Evolutionary conservation across 1,140 invertebrate genomes (phyloP).

Genomic region (Sogatella furcifera): DNA sequence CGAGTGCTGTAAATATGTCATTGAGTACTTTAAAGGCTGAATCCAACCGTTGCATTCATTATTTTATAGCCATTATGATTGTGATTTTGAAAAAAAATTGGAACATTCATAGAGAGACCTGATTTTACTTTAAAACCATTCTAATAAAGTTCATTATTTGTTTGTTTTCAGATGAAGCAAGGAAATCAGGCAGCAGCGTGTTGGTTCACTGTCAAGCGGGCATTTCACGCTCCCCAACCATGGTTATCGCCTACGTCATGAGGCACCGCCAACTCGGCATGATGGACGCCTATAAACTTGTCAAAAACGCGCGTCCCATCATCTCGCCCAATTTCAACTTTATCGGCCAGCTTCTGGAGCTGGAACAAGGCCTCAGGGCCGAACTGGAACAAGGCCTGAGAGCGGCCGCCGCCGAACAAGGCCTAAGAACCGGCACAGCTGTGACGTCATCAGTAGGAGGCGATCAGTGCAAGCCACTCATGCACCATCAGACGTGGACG

Average conservation of each 20-base stretch:
- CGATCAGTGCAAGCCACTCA: conserved; percentile 28
- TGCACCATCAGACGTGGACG: conserved; percentile 41
- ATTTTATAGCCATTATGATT: too few relatives aligned
- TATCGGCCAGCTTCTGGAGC: conserved; percentile 86
- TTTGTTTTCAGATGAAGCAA: conserved; percentile 67
- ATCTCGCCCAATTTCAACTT: conserved; percentile 97
- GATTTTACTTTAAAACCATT: too few relatives aligned
- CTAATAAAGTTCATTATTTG: not conserved
- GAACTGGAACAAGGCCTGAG: conserved; percentile 14
- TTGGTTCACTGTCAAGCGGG: conserved; percentile 93
- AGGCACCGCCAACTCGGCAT: conserved; percentile 75
- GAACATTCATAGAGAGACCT: too few relatives aligned
- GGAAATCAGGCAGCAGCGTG: conserved; percentile 63
- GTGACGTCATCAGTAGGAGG: not conserved
- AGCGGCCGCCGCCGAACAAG: not conserved
- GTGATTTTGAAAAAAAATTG: too few relatives aligned
- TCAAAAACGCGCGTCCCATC: conserved; percentile 75
- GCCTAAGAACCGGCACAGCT: not conserved
- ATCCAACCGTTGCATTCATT: too few relatives aligned
- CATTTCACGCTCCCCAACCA: conserved; percentile 85
- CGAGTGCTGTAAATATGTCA: too few relatives aligned
- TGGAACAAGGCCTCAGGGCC: conserved; percentile 58
- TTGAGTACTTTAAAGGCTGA: too few relatives aligned
- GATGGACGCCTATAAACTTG: conserved; percentile 80
- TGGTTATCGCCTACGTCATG: conserved; percentile 92